phyloP scores from a whole-genome alignment of 2,113 vertebrate genomes.

The Coracopsis vasa region DNA sequence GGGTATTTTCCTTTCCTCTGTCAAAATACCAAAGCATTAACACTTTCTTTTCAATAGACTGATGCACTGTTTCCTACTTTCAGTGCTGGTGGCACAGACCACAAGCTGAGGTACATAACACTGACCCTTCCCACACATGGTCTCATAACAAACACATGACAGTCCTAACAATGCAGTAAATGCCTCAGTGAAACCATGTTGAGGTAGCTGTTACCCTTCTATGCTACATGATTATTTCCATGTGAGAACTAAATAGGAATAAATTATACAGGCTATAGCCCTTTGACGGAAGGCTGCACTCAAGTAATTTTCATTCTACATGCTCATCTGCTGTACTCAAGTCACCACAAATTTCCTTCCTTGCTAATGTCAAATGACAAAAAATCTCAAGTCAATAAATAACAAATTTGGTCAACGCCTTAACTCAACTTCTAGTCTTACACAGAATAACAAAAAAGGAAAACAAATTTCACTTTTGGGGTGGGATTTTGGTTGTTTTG shows the following conservation, averaged over 20 bases:
- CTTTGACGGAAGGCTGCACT: neutral
- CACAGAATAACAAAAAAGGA: neutral
- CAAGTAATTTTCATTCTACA: neutral
- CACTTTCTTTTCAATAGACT: neutral
- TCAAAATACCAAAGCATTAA: neutral
- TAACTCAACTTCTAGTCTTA: neutral
- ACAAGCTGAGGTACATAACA: neutral
- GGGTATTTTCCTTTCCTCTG: neutral
- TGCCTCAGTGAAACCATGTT: neutral
- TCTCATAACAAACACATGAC: accelerated
- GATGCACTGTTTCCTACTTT: neutral
- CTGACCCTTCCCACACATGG: neutral
- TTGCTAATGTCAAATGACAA: neutral
- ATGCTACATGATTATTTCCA: neutral
- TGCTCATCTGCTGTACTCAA: no score
- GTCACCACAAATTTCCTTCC: neutral
- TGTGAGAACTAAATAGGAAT: neutral
- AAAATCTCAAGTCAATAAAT: neutral
- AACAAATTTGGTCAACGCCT: neutral
- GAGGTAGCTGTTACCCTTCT: neutral
- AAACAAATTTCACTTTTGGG: neutral
- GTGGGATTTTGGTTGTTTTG: neutral
- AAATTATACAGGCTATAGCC: neutral
- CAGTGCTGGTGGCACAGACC: neutral
- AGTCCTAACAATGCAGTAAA: neutral